Base-by-base conservation (phyloP, 2,797 vertebrate species). In the Lagocephalus sceleratus region DNA sequence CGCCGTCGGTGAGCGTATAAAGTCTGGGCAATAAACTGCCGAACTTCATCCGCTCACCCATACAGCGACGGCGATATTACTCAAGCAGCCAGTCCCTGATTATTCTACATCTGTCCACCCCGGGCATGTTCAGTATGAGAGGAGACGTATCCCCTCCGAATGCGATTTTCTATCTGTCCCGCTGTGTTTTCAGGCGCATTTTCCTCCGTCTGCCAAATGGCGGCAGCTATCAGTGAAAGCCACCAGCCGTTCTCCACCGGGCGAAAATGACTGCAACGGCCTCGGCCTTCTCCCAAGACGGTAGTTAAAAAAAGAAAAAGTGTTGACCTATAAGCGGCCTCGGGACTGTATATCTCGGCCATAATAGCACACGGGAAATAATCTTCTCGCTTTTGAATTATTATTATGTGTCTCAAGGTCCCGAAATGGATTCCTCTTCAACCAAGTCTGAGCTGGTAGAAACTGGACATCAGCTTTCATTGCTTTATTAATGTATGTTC, bases 391-490 rank as follows among this genome's bases (percentile, higher is more conserved):
- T 75, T 81, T 78, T 87, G 68, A 85, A 82, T 79, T 81, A 85
- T 82, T 76, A 73, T 82, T 76, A 74, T 60, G 68, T 61, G 67
- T 83, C 75, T 68, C 76, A 68, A 54, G 57, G 73, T 83, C 74
- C 80, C 81, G 75, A 75, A 84, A 87, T 86, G 70, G 72, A 81
- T 86, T 87, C 17, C 83, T 73, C 71, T 80, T 58, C n/a, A 54
- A 51, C 60, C 73, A 57, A 67, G 67, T 67, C 22, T n/a, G 20
- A 66, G 62, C 49, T 59, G 49, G 47, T 63, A 32, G 58, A 74
- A 63, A 56, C 58, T 20, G 57, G 60, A 78, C 70, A 72, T 79
- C 40, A 56, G 57, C 71, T 59, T 57, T 40, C 76, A 72, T 75
- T 73, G 66, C 73, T 80, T 75, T 76, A 71, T 71, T 74, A 22